A percentile compares a stretch with the other conserved stretches of the same genome.
Conservation (phyloP, 2,113 vertebrate species). For the Carettochelys insculpta region DNA sequence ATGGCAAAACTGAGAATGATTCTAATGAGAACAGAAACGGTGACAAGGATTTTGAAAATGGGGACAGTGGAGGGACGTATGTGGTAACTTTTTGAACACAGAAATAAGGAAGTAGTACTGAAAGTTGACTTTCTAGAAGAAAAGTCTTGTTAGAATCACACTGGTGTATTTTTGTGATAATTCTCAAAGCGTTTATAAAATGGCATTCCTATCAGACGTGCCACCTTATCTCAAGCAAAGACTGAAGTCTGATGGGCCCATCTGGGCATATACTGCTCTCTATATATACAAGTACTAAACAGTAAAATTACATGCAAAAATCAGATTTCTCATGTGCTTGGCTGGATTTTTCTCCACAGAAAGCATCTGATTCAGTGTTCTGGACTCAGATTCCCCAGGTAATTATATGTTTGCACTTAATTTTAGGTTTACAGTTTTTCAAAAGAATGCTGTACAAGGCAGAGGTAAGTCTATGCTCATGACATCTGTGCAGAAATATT, state of each 20-base stretch:
- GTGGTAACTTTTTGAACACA: not conserved
- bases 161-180: not conserved
- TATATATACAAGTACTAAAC: not conserved
- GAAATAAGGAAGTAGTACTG: not conserved
- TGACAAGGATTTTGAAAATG: not conserved
- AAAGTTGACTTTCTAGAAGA: not conserved
- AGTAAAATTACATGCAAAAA: slow-evolving; percentile 1
- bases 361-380: not conserved
- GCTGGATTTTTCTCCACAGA: slow-evolving; percentile 12
- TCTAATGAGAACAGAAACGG: slow-evolving; percentile 21
- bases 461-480: slow-evolving; percentile 41
- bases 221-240: slow-evolving; percentile 1
- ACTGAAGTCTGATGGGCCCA: not conserved
- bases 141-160: not conserved
- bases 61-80: not conserved
- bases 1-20: slow-evolving; percentile 3
- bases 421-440: slow-evolving; percentile 49
- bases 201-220: not conserved
- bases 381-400: slow-evolving; percentile 6
- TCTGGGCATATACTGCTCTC: not conserved
- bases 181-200: slow-evolving; percentile 1
- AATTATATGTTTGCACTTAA: slow-evolving; percentile 52
- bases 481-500: slow-evolving; percentile 49
- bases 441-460: slow-evolving; percentile 51
- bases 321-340: slow-evolving; percentile 10